These are phyloP conservation scores for Halocynthia roretzi DNA, from an alignment of 23 tunicate genomes.

Conservation along the genomic window DNA sequence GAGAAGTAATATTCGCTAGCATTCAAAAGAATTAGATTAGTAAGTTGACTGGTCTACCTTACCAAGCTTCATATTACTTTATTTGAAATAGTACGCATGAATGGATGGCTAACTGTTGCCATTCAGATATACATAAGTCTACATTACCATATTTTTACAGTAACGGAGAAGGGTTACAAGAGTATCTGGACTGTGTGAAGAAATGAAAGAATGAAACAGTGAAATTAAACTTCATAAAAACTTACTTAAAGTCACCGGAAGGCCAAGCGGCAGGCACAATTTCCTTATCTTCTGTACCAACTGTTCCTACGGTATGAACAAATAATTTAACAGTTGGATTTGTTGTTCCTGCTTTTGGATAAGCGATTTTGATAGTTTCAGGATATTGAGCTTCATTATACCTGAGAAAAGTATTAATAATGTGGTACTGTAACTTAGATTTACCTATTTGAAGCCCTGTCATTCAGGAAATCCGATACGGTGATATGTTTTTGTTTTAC, in stretches of 20 bases:
- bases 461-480: neutral
- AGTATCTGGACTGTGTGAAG: neutral
- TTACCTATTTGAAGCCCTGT: neutral
- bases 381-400: constrained; percentile 86
- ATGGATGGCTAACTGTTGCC: neutral
- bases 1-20: constrained; percentile 48
- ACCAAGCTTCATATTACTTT: neutral
- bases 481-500: neutral
- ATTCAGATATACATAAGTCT: neutral
- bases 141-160: too few relatives aligned
- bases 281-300: neutral
- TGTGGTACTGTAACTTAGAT: neutral
- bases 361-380: constrained; percentile 79
- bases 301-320: constrained; percentile 37
- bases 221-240: neutral
- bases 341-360: constrained; percentile 92
- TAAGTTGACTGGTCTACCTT: neutral
- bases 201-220: neutral
- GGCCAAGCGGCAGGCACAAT: neutral
- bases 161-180: too few relatives aligned
- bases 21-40: neutral
- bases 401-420: constrained; percentile 23
- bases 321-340: constrained; percentile 52
- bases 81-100: neutral
- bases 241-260: neutral